These are phyloP conservation scores for Forpus xanthops DNA, from an alignment of 2,797 vertebrate genomes.

Conservation along the genomic window DNA sequence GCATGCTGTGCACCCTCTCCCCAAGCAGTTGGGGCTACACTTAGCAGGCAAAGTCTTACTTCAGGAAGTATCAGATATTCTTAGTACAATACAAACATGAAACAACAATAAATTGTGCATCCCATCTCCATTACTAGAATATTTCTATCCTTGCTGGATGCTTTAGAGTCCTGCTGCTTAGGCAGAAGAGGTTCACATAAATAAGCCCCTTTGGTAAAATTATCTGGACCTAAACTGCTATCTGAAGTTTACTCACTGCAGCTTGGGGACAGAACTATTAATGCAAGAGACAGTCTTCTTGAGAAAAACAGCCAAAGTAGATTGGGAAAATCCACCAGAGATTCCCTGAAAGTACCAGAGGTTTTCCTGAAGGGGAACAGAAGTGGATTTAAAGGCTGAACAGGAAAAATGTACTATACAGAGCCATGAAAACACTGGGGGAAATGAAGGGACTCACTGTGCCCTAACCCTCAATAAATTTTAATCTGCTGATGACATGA, in stretches of 20 bases:
- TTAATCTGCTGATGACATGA: neutral
- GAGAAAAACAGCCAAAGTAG: neutral
- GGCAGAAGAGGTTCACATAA: neutral
- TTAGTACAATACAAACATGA: neutral
- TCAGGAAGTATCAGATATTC: neutral
- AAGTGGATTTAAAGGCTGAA: constrained; percentile 25
- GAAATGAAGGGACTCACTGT: neutral
- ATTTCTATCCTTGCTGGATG: neutral
- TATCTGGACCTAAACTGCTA: constrained; percentile 20
- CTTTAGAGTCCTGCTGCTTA: neutral
- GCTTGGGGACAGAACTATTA: neutral
- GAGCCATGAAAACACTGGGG: neutral
- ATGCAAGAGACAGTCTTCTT: neutral
- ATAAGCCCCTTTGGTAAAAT: constrained; percentile 1
- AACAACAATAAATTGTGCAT: neutral
- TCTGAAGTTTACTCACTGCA: neutral
- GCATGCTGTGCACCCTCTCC: too few species aligned
- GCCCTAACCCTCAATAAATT: neutral
- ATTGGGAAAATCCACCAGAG: neutral
- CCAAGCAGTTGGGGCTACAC: neutral
- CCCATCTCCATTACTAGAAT: neutral
- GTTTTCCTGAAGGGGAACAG: neutral
- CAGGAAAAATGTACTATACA: neutral
- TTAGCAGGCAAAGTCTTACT: neutral
- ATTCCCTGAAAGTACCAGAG: neutral